These are phyloP conservation scores for Anableps anableps DNA, from an alignment of 2,797 vertebrate species.

Conservation along the genomic window DNA sequence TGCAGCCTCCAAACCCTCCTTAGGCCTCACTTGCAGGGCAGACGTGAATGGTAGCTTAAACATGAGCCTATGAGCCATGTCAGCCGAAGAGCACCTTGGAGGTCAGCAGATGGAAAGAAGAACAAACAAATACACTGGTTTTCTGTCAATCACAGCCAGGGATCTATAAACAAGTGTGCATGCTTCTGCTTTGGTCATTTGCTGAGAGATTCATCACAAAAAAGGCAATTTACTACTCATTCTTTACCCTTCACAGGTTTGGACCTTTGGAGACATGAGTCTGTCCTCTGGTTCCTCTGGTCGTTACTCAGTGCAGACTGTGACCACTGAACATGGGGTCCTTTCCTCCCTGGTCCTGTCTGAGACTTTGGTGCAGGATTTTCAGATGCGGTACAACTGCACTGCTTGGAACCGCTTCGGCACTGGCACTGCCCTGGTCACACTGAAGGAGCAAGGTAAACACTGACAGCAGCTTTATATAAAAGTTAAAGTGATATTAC, in stretches of 20 bases:
- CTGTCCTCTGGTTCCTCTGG: constrained; percentile 85
- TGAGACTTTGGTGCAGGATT: constrained; percentile 86
- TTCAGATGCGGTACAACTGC: constrained; percentile 79
- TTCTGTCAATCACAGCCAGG: constrained; percentile 38
- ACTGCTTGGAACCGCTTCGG: constrained; percentile 80
- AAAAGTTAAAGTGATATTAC: constrained; percentile 2
- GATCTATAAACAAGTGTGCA: constrained; percentile 49
- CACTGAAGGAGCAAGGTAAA: constrained; percentile 77
- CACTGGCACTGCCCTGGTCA: constrained; percentile 72
- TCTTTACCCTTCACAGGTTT: constrained; percentile 78
- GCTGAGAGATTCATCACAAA: constrained; percentile 18
- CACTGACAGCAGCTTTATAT: neutral
- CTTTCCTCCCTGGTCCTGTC: constrained; percentile 88
- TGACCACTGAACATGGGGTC: constrained; percentile 82
- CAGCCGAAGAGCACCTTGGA: constrained; percentile 47
- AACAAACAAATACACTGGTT: constrained; percentile 33
- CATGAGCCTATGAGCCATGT: constrained; percentile 63
- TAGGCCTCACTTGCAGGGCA: constrained; percentile 72
- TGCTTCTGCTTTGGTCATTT: constrained; percentile 16
- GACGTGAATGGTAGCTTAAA: constrained; percentile 75
- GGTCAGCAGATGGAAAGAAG: constrained; percentile 53
- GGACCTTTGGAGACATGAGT: constrained; percentile 88
- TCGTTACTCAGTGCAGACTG: constrained; percentile 89
- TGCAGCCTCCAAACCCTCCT: constrained; percentile 64
- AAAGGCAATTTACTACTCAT: constrained; percentile 28